Conservation (phyloP, 30 jellyfish, hydroid and myxozoan genomes). For the Morbakka virulenta region DNA sequence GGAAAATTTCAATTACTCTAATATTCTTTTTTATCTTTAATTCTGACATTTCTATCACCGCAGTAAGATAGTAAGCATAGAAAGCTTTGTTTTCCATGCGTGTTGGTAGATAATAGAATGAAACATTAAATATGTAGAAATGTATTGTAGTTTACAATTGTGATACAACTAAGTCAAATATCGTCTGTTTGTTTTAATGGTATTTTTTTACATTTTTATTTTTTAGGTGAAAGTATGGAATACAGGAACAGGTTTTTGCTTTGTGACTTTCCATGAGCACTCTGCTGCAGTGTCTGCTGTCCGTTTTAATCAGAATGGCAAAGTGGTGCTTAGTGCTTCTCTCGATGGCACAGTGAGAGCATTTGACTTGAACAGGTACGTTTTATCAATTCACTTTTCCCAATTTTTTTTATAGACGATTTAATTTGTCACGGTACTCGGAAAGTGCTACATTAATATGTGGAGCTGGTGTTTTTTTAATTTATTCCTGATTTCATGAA, state of each 20-base stretch:
- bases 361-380: conserved; percentile 88
- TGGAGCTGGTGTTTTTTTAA: background rate
- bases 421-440: background rate
- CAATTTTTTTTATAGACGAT: background rate
- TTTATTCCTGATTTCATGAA: no score
- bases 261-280: conserved; percentile 93
- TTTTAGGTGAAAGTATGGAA: conserved; percentile 94
- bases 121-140: no score
- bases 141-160: no score
- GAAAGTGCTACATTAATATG: background rate
- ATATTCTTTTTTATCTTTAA: no score
- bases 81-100: no score
- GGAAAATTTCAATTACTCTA: no score
- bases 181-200: no score
- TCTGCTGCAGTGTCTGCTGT: conserved; percentile 87
- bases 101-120: no score
- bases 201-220: no score
- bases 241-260: conserved; percentile 89
- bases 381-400: background rate
- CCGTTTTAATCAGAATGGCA: conserved; percentile 79
- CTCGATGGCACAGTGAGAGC: conserved; percentile 98
- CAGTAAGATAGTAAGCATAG: no score
- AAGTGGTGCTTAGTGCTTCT: conserved; percentile 86
- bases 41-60: no score
- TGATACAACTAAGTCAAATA: no score